These are phyloP conservation scores for Sebastes ruberrimus DNA, from an alignment of 2,797 vertebrate species.

Conservation along the genomic window DNA sequence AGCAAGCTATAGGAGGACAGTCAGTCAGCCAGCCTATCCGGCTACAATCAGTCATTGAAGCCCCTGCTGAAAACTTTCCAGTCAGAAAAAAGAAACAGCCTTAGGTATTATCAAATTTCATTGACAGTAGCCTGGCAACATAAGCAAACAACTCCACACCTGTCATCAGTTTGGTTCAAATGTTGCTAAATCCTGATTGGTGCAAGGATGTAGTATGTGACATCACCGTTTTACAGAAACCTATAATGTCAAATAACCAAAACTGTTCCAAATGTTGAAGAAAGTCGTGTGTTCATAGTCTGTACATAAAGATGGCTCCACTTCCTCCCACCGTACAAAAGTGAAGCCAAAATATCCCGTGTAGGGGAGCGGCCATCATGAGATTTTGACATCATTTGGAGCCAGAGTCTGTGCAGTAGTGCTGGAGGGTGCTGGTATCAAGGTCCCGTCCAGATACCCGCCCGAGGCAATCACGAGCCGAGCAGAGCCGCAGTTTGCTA, in stretches of 20 bases:
- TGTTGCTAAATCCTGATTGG: neutral
- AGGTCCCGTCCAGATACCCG: no score
- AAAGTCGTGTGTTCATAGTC: neutral
- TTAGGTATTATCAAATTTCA: neutral
- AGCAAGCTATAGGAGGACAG: slow-evolving; percentile 3
- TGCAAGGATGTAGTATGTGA: neutral
- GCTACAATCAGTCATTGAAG: slow-evolving; percentile 10
- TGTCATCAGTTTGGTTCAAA: neutral
- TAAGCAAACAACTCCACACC: neutral
- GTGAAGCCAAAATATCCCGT: no score
- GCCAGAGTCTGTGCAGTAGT: no score
- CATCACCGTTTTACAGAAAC: neutral
- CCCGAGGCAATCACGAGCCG: no score
- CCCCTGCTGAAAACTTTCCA: neutral
- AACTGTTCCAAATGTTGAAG: neutral
- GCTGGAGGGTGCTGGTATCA: no score
- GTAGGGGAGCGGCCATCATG: no score
- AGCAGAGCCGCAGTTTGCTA: no score
- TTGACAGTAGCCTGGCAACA: neutral
- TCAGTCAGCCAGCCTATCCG: neutral
- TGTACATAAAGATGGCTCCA: no score
- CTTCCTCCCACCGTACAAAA: no score
- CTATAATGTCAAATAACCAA: neutral
- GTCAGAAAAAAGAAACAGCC: neutral
- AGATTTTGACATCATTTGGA: no score